Conservation (phyloP, 53 echinoderm and acorn worm species). For the Actinopyga echinites region DNA sequence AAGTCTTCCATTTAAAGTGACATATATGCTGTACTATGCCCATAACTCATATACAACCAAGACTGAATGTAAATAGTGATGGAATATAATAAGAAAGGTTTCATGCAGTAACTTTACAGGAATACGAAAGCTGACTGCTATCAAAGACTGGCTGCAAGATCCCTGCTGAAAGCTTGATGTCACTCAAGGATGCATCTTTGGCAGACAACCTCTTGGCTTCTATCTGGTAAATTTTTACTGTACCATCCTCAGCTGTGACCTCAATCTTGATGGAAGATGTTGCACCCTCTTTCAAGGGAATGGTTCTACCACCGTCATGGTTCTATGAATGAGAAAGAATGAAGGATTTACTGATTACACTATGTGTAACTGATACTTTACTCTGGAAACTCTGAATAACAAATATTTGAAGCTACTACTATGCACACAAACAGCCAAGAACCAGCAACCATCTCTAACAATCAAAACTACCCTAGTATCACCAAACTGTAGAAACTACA, state of each 20-base stretch:
- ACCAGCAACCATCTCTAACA: too few relatives aligned
- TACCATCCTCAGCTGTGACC: constrained; percentile 95
- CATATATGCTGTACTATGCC: too few relatives aligned
- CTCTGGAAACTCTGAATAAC: too few relatives aligned
- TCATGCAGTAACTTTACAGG: constrained; percentile 55
- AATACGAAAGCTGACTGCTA: constrained; percentile 57
- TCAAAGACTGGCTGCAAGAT: constrained; percentile 69
- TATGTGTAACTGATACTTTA: too few relatives aligned
- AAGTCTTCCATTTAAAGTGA: too few relatives aligned
- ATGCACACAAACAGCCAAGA: too few relatives aligned
- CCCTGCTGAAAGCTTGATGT: constrained; percentile 64
- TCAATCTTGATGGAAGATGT: constrained; percentile 86
- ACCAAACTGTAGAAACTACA: too few relatives aligned
- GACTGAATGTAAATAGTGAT: background rate
- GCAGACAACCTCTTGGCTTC: constrained; percentile 83
- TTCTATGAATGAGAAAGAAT: constrained; percentile 50
- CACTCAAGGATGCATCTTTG: constrained; percentile 75
- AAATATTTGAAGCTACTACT: too few relatives aligned
- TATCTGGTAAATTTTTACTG: constrained; percentile 83
- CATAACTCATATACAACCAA: background rate
- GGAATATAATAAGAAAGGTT: background rate
- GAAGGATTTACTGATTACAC: background rate
- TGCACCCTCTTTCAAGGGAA: constrained; percentile 77
- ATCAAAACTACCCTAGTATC: too few relatives aligned
- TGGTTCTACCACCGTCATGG: constrained; percentile 76